These are phyloP conservation scores for Drosophila nannoptera DNA, from an alignment of 1,140 invertebrate genomes.

Conservation along the genomic window DNA sequence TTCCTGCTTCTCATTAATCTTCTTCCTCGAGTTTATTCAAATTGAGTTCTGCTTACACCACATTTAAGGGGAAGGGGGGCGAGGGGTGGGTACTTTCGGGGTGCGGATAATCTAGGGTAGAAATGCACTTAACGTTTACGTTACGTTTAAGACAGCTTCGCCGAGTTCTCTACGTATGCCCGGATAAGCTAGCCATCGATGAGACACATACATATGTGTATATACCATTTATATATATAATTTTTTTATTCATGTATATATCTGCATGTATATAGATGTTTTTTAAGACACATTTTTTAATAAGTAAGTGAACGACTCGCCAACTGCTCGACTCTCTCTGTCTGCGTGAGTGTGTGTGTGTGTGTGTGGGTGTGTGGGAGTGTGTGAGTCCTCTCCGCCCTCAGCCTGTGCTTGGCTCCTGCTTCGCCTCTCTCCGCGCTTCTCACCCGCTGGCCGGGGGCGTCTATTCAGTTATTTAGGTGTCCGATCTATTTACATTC, in stretches of 20 bases:
- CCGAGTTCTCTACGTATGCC: constrained; percentile 25
- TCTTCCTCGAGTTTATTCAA: not conserved
- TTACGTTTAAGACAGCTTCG: constrained; percentile 36
- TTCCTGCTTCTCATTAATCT: not conserved
- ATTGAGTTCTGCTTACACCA: constrained; percentile 30
- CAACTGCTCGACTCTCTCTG: constrained; percentile 32
- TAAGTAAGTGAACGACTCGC: constrained; percentile 65
- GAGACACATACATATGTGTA: constrained; percentile 31
- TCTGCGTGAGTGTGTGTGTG: constrained; percentile 11
- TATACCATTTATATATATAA: constrained; percentile 7
- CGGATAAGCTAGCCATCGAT: constrained; percentile 30
- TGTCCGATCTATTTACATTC: constrained; percentile 64
- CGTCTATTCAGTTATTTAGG: constrained; percentile 62
- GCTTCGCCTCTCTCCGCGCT: not conserved
- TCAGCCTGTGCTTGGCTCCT: constrained; percentile 6
- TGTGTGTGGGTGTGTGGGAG: constrained; percentile 11
- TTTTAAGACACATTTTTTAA: constrained; percentile 73
- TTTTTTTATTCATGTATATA: constrained; percentile 20
- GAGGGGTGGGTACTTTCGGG: not conserved
- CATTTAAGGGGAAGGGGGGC: constrained; percentile 10
- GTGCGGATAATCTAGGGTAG: not conserved
- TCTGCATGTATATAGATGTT: constrained; percentile 18
- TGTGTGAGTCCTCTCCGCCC: constrained; percentile 7
- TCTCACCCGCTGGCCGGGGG: constrained; percentile 35
- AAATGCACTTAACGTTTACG: constrained; percentile 24